phyloP scores from a whole-genome alignment of 2,888 invertebrate genomes.

The Drosophila koepferae region DNA sequence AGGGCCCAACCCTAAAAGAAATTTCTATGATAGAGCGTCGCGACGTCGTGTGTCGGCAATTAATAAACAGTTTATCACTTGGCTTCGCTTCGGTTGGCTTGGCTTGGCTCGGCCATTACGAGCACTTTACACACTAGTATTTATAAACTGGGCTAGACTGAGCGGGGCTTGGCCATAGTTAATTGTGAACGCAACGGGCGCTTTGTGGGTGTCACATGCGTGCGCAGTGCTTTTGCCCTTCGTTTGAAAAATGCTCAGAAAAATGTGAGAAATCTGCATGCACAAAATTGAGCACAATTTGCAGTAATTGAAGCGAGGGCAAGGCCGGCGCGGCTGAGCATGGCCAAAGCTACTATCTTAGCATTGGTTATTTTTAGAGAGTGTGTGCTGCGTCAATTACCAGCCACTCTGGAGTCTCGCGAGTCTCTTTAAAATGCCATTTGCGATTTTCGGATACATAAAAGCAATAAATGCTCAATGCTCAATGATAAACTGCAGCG shows the following conservation, averaged over 20 bases:
- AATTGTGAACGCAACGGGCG: slow-evolving; percentile 35
- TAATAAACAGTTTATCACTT: slow-evolving; percentile 58
- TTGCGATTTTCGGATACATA: slow-evolving; percentile 9
- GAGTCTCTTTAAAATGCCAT: slow-evolving; percentile 23
- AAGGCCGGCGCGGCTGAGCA: slow-evolving; percentile 50
- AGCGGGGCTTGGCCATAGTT: slow-evolving; percentile 61
- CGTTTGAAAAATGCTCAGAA: slow-evolving; percentile 15
- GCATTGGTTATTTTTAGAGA: slow-evolving; percentile 50
- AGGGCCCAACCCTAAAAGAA: slow-evolving; percentile 49
- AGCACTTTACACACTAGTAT: slow-evolving; percentile 20
- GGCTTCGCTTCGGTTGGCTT: slow-evolving; percentile 10
- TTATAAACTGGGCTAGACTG: slow-evolving; percentile 22
- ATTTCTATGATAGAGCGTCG: slow-evolving; percentile 55
- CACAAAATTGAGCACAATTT: slow-evolving; percentile 66
- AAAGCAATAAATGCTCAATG: slow-evolving; percentile 12
- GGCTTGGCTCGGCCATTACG: slow-evolving; percentile 25
- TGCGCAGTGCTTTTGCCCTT: slow-evolving; percentile 39
- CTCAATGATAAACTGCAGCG: slow-evolving; percentile 18
- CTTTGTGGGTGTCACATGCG: slow-evolving; percentile 29
- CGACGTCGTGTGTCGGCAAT: slow-evolving; percentile 38
- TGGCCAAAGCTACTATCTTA: slow-evolving; percentile 56
- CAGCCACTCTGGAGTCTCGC: slow-evolving; percentile 21
- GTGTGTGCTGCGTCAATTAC: slow-evolving; percentile 19
- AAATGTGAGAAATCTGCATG: slow-evolving; percentile 39
- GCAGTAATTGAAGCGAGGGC: slow-evolving; percentile 74